Evolutionary conservation across 2,113 vertebrate species (phyloP), one percentile per base, ranked within the genome.

Genomic region (Azemiops feae): DNA sequence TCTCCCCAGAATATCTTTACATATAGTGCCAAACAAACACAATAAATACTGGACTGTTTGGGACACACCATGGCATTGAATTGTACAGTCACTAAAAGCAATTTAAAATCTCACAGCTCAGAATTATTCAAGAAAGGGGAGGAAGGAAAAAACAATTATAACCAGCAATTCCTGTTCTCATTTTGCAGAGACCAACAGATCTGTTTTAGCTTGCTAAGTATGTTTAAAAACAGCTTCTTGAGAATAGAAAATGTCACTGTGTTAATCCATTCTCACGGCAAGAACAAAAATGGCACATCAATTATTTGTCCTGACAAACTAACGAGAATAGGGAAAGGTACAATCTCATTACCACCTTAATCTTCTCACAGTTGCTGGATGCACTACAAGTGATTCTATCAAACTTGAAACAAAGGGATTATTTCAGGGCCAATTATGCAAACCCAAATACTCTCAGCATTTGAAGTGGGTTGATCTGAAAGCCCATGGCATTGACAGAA

Each of bases 301-400:
- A 92, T 96, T 96, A 95, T 93, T 96, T 93, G 88, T 92, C 95
- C 94, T 95, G 94, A 95, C 94, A 95, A 95, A 94, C 87, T 94
- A 95, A 95, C 0, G 2, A 92, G 94, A 93, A 88, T 43, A 54
- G 64, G 85, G 92, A 95, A 93, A 96, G 94, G 95, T 94, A 93
- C 93, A 91, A 93, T 96, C 95, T 96, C 95, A 97, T 96, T 96
- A 95, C 93, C 92, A 95, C 53, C 94, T 95, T 96, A 92, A 96
- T 97, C 94, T 96, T 96, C 94, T 94, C 93, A 93, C 89, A 89
- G 89, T 95, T 92, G 30, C 93, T 95, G 95, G 95, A 95, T 93
- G 94, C 86, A 87, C 81, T 92, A 94, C 94, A 94, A 96, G 95
- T 54, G 94, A 94, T 96, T 94, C 91, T 93, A 94, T 96, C 95